Conservation (phyloP, 2,888 invertebrate species). For the Patella caerulea region DNA sequence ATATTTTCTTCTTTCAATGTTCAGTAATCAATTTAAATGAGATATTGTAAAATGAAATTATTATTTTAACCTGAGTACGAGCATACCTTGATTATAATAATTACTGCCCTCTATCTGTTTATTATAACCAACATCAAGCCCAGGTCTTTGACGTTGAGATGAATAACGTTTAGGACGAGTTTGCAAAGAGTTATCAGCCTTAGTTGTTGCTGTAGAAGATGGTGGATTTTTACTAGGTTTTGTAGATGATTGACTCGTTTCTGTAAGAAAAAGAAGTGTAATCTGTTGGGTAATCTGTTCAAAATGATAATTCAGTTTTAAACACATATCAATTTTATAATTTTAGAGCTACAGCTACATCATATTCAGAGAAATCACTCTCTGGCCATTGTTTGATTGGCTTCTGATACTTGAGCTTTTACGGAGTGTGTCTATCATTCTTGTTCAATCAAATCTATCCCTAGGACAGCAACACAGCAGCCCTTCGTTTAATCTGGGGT, state of each 20-base stretch:
- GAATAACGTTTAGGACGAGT: slow-evolving; percentile 79
- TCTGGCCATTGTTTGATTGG: too few species aligned
- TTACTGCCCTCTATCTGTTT: not conserved
- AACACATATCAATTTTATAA: not conserved
- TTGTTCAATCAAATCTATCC: too few species aligned
- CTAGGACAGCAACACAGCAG: too few species aligned
- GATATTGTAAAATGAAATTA: too few species aligned
- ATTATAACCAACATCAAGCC: slow-evolving; percentile 42
- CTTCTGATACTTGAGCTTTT: too few species aligned
- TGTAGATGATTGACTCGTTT: slow-evolving; percentile 26
- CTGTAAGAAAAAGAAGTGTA: not conserved
- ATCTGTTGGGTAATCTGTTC: not conserved
- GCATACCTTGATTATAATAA: slow-evolving; percentile 1
- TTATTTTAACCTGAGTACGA: not conserved
- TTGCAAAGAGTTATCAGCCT: slow-evolving; percentile 38
- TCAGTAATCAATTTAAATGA: too few species aligned
- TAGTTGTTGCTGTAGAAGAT: slow-evolving; percentile 28
- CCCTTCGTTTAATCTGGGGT: too few species aligned
- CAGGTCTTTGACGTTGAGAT: slow-evolving; percentile 77
- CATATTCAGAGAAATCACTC: too few species aligned
- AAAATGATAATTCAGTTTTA: too few species aligned
- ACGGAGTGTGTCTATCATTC: too few species aligned
- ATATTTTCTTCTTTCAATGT: too few species aligned
- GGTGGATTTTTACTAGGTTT: slow-evolving; percentile 25
- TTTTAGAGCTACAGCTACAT: not conserved